phyloP scores from a whole-genome alignment of 2,797 vertebrate genomes.

The Huso huso region DNA sequence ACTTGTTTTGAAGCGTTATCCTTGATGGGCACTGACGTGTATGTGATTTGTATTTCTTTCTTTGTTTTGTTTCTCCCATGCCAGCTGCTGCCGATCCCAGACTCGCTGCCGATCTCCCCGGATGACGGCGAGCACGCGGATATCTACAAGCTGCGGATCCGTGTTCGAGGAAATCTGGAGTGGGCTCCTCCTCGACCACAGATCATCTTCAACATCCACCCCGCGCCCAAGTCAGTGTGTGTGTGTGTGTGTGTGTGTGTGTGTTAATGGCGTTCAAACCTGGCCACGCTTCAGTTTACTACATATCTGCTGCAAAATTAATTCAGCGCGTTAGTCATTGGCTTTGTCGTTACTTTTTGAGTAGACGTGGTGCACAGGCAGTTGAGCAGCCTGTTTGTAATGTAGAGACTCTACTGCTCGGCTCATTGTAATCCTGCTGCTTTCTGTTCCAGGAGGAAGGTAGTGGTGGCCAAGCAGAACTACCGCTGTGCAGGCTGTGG shows the following conservation, averaged over 20 bases:
- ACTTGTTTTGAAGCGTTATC: too few species aligned
- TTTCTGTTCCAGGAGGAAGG: constrained; percentile 72
- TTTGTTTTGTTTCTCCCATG: not conserved
- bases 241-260: too few species aligned
- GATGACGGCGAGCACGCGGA: constrained; percentile 93
- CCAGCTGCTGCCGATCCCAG: constrained; percentile 88
- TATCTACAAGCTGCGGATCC: constrained; percentile 90
- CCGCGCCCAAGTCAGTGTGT: constrained; percentile 77
- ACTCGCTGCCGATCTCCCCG: constrained; percentile 91
- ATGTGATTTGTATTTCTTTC: not conserved
- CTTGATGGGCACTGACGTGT: not conserved
- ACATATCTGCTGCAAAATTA: too few species aligned
- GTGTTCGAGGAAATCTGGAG: constrained; percentile 90
- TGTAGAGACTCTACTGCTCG: too few species aligned
- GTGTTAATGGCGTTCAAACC: too few species aligned
- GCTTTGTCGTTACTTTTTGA: too few species aligned
- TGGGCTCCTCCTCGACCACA: constrained; percentile 94
- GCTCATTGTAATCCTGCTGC: not conserved
- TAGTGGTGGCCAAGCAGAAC: constrained; percentile 88
- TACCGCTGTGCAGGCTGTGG: constrained; percentile 94
- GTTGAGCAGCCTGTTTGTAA: too few species aligned
- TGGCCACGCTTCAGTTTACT: too few species aligned
- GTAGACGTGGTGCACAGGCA: too few species aligned
- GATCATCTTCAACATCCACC: constrained; percentile 94
- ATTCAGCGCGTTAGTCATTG: too few species aligned